A percentile compares a stretch with the other conserved stretches of the same genome.
phyloP scores from a whole-genome alignment of 2,888 invertebrate genomes.

The Apotomis turbidana region DNA sequence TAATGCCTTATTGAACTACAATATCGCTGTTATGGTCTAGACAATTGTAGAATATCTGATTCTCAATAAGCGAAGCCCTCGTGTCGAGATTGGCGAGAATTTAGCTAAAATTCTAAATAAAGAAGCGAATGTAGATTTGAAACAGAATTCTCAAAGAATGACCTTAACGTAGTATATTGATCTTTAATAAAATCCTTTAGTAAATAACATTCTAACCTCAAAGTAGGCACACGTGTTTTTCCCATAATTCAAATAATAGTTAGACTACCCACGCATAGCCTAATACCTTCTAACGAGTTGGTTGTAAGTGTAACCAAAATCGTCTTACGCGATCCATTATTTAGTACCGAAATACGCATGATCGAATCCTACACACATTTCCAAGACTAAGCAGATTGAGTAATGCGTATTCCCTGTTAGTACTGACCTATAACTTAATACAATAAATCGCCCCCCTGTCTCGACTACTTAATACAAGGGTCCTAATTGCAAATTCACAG shows the following conservation, averaged over 20 bases:
- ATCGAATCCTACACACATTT: constrained; percentile 10
- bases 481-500: constrained; percentile 47
- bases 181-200: too few species aligned
- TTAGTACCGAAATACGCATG: constrained; percentile 44
- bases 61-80: neutral
- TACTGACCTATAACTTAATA: constrained; percentile 39
- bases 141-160: too few species aligned
- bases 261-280: neutral
- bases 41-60: constrained; percentile 22
- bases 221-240: too few species aligned
- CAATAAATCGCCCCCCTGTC: constrained; percentile 46
- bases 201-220: too few species aligned
- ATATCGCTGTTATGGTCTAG: constrained; percentile 18
- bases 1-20: constrained; percentile 30
- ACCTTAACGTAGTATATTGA: too few species aligned
- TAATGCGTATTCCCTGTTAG: constrained; percentile 39
- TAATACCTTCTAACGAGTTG: constrained; percentile 7
- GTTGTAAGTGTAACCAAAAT: constrained; percentile 16
- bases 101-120: neutral
- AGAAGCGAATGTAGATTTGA: too few species aligned
- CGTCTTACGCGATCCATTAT: constrained; percentile 4
- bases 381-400: constrained; percentile 30
- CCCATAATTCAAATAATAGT: too few species aligned
- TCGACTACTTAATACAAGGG: constrained; percentile 47
- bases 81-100: neutral